Evolutionary conservation across 1,140 invertebrate species (phyloP).

Genomic region (Steinernema feltiae): DNA sequence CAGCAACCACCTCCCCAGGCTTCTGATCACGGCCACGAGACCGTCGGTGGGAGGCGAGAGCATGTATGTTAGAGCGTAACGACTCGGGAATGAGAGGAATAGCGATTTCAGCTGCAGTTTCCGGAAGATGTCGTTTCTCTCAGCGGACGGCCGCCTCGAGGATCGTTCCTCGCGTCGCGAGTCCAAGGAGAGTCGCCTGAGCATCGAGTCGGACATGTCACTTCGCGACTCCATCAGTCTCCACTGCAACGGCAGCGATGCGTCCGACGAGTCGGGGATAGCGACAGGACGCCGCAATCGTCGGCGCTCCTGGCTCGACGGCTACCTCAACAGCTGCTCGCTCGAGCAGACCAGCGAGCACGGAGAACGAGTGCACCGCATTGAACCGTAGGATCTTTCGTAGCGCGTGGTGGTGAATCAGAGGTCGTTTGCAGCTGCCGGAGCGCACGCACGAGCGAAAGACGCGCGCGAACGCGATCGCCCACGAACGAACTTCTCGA

Average conservation of each 20-base stretch:
- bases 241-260: conserved; percentile 48
- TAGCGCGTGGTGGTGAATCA: background rate
- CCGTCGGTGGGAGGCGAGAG: conserved; percentile 47
- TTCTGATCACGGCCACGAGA: conserved; percentile 55
- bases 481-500: conserved; percentile 30
- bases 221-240: conserved; percentile 40
- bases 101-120: conserved; percentile 14
- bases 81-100: too few species aligned
- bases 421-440: background rate
- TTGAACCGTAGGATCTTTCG: conserved; percentile 6
- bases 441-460: conserved; percentile 30
- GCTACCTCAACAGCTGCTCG: conserved; percentile 47
- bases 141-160: conserved; percentile 52
- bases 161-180: conserved; percentile 43
- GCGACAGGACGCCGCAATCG: conserved; percentile 17
- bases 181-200: conserved; percentile 49
- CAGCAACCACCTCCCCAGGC: conserved; percentile 49
- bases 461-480: conserved; percentile 44
- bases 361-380: conserved; percentile 6
- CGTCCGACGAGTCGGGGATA: conserved; percentile 51
- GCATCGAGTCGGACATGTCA: conserved; percentile 54
- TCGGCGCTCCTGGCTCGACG: conserved; percentile 55
- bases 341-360: conserved; percentile 40
- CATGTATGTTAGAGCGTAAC: background rate
- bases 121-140: conserved; percentile 57